Base-by-base conservation (phyloP, 2,888 invertebrate genomes). In the Helobdella robusta region DNA sequence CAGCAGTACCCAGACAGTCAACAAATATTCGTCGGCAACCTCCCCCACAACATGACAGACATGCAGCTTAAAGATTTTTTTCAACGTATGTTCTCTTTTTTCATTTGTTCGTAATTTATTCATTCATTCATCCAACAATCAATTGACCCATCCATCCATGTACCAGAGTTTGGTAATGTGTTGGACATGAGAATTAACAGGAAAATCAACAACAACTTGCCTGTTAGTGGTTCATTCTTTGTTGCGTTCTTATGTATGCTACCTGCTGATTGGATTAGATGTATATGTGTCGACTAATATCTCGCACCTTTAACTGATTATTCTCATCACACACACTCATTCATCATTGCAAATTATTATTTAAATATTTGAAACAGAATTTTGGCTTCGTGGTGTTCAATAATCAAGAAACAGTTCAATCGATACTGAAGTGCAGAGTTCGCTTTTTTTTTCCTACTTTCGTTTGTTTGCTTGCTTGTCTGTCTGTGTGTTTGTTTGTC, bases 331-430 rank as follows among this genome's bases (percentile, higher is more conserved):
- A n/a, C 11, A 52, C 6, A 20, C 23, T n/a, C 23, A 52, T 52
- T 62, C 20, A 58, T 23, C n/a, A 15, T 40, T n/a, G 11, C n/a
- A 40, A 15, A 11, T 15, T 40, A 15, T 46, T 30, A 18, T 20
- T 56, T 25, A 54, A 35, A 62, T 48, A 65, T 28, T 58, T 35
- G 65, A 73, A 74, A 36, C 74, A 80, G 77, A 91, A 93, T 82
- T 94, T 91, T 82, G 93, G 94, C 64, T 95, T 95, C 82, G 88
- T 95, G 74, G 91, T 91, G 11, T 95, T 91, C 81, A 92, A 92
- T 78, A 87, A 86, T 74, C 82, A 86, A 67, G 84, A 85, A 73
- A 85, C 88, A 63, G 93, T 91, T 67, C 85, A 85, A 76, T 86
- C 75, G 18, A 50, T 62, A 8, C 28, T 62, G 50, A 50, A 20